These are phyloP conservation scores for Melanophora roralis DNA, from an alignment of 2,888 invertebrate species.

Conservation along the genomic window DNA sequence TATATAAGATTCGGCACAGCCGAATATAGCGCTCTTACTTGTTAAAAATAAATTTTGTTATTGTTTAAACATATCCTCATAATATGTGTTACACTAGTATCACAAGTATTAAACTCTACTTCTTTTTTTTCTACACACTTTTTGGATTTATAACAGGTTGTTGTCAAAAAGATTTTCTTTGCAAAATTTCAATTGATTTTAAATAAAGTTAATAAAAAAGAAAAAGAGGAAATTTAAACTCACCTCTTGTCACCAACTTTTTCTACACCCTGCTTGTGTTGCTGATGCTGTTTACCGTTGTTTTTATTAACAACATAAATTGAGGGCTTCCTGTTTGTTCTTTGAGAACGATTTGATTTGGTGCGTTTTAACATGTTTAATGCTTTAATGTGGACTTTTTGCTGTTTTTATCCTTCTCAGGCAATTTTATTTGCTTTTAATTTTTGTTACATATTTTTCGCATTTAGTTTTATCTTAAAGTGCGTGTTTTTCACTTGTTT, in stretches of 20 bases:
- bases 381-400: background rate
- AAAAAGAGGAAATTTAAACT: conserved; percentile 4
- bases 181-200: background rate
- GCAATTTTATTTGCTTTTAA: background rate
- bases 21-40: too few relatives aligned
- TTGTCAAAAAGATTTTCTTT: too few relatives aligned
- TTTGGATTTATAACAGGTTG: too few relatives aligned
- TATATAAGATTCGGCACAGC: too few relatives aligned
- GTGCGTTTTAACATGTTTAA: conserved; percentile 62
- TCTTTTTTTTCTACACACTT: too few relatives aligned
- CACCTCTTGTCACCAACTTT: conserved; percentile 55
- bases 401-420: background rate
- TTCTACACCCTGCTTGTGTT: conserved; percentile 42
- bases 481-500: background rate
- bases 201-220: background rate
- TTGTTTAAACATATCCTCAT: too few relatives aligned
- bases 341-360: conserved; percentile 63
- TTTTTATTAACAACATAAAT: background rate
- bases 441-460: conserved; percentile 12
- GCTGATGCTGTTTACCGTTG: conserved; percentile 30
- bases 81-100: too few relatives aligned
- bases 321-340: conserved; percentile 46
- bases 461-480: conserved; percentile 7
- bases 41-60: too few relatives aligned
- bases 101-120: too few relatives aligned